Evolutionary conservation across 2,888 invertebrate genomes (phyloP).

Genomic region (Scaptomyza tumidula): DNA sequence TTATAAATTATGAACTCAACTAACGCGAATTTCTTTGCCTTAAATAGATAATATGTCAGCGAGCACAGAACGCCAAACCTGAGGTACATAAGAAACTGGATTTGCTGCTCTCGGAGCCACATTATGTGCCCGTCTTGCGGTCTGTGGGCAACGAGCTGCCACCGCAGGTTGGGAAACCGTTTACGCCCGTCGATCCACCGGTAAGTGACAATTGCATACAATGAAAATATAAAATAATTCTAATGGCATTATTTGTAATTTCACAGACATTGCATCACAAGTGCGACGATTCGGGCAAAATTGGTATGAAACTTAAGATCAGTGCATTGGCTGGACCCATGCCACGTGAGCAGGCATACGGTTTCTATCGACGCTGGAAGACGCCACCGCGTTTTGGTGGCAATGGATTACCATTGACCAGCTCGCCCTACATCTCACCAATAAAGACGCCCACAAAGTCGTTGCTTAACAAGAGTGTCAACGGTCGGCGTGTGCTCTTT

Average conservation of each 20-base stretch:
- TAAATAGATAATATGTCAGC: slow-evolving; percentile 90
- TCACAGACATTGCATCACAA: slow-evolving; percentile 85
- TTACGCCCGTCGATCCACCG: slow-evolving; percentile 89
- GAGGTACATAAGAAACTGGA: slow-evolving; percentile 86
- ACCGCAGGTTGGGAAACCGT: slow-evolving; percentile 92
- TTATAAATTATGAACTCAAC: background rate
- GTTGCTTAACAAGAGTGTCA: slow-evolving; percentile 24
- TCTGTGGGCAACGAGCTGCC: slow-evolving; percentile 90
- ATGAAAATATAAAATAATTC: background rate
- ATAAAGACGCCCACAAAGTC: slow-evolving; percentile 57
- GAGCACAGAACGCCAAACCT: slow-evolving; percentile 85
- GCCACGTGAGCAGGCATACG: slow-evolving; percentile 89
- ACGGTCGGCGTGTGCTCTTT: slow-evolving; percentile 63
- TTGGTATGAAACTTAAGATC: slow-evolving; percentile 90
- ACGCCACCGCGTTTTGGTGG: slow-evolving; percentile 88
- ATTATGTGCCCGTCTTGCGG: slow-evolving; percentile 94
- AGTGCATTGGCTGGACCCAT: slow-evolving; percentile 97
- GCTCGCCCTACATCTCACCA: slow-evolving; percentile 71
- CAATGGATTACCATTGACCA: slow-evolving; percentile 56
- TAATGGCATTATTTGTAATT: background rate
- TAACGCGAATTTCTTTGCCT: background rate
- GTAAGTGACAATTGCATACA: slow-evolving; percentile 84
- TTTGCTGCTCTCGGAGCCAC: slow-evolving; percentile 89
- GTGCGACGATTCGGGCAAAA: slow-evolving; percentile 86
- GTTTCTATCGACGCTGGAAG: slow-evolving; percentile 92